Percentiles rank a stretch among this genome's conserved stretches.
Evolutionary conservation across 2,797 vertebrate genomes (phyloP).

Genomic region (Sebastes aleutianus): DNA sequence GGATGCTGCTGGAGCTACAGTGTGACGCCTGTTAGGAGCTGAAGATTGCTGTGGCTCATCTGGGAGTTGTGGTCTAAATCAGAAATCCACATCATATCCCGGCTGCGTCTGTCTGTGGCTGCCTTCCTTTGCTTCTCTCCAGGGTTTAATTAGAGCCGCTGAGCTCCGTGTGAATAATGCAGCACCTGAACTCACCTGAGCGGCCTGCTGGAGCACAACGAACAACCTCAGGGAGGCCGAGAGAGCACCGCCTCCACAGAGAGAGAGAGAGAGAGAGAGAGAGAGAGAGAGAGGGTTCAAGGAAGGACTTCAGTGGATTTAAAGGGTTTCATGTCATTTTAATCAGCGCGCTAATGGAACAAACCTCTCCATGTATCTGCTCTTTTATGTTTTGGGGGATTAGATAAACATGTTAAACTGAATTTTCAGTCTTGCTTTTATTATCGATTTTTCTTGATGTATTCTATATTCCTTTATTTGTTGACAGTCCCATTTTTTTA

Average conservation of each 20-base stretch:
- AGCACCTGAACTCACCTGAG: constrained; percentile 50
- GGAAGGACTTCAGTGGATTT: background rate
- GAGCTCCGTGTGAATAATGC: constrained; percentile 44
- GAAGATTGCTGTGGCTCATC: too few species aligned
- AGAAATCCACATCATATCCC: constrained; percentile 25
- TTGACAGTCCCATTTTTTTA: too few species aligned
- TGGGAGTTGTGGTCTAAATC: background rate
- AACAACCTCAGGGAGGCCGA: background rate
- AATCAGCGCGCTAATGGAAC: background rate
- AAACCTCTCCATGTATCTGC: background rate
- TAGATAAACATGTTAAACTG: too few species aligned
- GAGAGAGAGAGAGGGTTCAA: background rate
- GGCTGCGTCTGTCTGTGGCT: background rate
- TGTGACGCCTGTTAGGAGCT: too few species aligned
- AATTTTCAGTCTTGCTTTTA: too few species aligned
- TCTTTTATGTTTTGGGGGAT: too few species aligned
- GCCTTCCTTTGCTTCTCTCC: constrained; percentile 3
- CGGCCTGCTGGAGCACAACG: background rate
- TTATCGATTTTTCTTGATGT: background rate
- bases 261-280: background rate
- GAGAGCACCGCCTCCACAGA: constrained; percentile 1
- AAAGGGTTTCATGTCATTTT: constrained; percentile 11
- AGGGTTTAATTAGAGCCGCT: constrained; percentile 52
- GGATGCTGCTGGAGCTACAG: too few species aligned
- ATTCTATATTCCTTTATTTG: background rate